phyloP scores from a whole-genome alignment of 2,888 invertebrate species.

The Metallyticus violacea region DNA sequence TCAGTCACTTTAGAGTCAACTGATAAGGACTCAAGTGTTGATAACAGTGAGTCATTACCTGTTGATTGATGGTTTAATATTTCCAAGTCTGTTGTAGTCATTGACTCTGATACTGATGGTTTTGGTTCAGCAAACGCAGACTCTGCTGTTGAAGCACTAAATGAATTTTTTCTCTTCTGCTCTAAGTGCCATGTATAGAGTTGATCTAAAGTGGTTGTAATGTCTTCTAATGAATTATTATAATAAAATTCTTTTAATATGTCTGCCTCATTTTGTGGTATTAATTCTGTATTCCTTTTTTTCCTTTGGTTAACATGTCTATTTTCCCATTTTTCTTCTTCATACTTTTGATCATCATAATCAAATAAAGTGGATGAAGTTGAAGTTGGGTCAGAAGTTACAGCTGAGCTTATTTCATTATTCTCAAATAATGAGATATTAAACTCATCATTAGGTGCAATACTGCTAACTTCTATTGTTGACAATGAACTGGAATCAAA shows the following conservation, averaged over 20 bases:
- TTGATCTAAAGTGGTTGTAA: not conserved
- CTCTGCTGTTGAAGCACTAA: not conserved
- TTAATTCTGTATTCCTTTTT: not conserved
- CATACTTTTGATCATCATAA: not conserved
- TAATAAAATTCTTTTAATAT: not conserved
- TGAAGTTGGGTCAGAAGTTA: not conserved
- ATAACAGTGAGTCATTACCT: not conserved
- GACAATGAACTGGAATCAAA: no score
- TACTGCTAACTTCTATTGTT: not conserved
- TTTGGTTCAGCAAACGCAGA: no score
- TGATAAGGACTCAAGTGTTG: not conserved
- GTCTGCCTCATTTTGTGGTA: not conserved
- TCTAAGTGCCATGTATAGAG: not conserved
- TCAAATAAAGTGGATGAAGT: not conserved
- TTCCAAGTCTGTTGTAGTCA: no score
- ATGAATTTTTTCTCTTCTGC: not conserved
- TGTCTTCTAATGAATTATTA: not conserved
- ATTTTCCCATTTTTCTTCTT: not conserved
- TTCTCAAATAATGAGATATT: no score
- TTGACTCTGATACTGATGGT: no score
- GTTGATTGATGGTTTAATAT: no score
- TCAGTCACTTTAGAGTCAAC: not conserved
- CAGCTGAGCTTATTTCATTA: not conserved
- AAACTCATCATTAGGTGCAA: not conserved
- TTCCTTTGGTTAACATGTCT: not conserved